phyloP scores from a whole-genome alignment of 30 jellyfish, hydroid and myxozoan genomes.

The Clytia hemisphaerica region DNA sequence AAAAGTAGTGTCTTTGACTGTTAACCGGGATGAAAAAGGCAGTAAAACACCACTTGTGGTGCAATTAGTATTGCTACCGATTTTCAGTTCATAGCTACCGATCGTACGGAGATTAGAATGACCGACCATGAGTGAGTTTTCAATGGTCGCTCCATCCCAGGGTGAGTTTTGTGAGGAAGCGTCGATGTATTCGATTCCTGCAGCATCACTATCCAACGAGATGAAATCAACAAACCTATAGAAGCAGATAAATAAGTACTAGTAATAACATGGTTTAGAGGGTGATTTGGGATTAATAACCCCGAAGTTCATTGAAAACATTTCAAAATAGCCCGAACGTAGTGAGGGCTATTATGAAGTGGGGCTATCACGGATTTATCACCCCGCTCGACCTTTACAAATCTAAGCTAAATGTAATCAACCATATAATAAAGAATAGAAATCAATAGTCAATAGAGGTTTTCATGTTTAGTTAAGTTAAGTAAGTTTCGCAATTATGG shows the following conservation, averaged over 20 bases:
- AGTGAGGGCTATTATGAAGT: too few species aligned
- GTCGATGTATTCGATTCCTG: conserved; percentile 79
- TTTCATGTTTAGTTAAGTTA: too few species aligned
- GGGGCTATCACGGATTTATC: too few species aligned
- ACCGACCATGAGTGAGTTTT: conserved; percentile 73
- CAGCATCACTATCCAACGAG: conserved; percentile 65
- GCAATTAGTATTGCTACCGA: neutral
- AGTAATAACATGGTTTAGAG: too few species aligned
- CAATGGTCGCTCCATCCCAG: conserved; percentile 94
- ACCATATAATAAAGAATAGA: too few species aligned
- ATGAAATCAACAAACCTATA: conserved; percentile 60
- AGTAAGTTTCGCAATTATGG: too few species aligned
- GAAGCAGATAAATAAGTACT: neutral
- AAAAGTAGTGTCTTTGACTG: conserved; percentile 65
- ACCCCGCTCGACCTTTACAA: too few species aligned
- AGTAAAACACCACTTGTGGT: conserved; percentile 22
- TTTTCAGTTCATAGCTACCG: neutral
- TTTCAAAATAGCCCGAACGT: too few species aligned
- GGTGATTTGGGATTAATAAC: too few species aligned
- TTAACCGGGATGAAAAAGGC: conserved; percentile 71
- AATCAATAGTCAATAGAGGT: too few species aligned
- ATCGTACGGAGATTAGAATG: conserved; percentile 43
- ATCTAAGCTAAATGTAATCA: too few species aligned
- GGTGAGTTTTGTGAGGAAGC: conserved; percentile 77
- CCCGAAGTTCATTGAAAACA: too few species aligned